phyloP scores from a whole-genome alignment of 2,113 vertebrate genomes.

The Porphyrio hochstetteri region DNA sequence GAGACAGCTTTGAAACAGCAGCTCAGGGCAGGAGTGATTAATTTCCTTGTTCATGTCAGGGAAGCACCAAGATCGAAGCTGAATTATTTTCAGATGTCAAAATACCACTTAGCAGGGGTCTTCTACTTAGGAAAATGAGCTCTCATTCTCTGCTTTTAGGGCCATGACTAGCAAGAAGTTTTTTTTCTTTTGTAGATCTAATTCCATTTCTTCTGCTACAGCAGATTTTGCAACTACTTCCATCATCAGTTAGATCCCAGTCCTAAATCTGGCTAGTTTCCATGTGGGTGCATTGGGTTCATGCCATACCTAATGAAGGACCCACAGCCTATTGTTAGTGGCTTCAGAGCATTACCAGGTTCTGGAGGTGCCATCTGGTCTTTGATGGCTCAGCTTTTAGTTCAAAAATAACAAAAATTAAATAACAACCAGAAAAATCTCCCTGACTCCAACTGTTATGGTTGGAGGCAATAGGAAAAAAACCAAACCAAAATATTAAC shows the following conservation, averaged over 20 bases:
- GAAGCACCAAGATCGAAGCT: not conserved
- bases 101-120: conserved; percentile 23
- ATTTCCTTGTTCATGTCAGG: not conserved
- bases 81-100: conserved; percentile 57
- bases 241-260: not conserved
- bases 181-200: not conserved
- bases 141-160: conserved; percentile 7
- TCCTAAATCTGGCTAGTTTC: not conserved
- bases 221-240: not conserved
- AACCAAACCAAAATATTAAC: not conserved
- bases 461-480: not conserved
- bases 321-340: not conserved
- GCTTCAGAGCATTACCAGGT: not conserved
- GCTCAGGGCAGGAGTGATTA: not conserved
- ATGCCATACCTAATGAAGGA: not conserved
- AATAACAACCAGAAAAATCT: not conserved
- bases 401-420: not conserved
- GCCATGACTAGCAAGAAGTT: not conserved
- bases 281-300: not conserved
- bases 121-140: conserved; percentile 42
- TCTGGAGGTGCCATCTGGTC: not conserved
- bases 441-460: not conserved
- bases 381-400: not conserved
- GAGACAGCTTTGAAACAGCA: not conserved
- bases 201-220: not conserved